phyloP scores from a whole-genome alignment of 1,140 invertebrate species.

The Drosophila sucinea region DNA sequence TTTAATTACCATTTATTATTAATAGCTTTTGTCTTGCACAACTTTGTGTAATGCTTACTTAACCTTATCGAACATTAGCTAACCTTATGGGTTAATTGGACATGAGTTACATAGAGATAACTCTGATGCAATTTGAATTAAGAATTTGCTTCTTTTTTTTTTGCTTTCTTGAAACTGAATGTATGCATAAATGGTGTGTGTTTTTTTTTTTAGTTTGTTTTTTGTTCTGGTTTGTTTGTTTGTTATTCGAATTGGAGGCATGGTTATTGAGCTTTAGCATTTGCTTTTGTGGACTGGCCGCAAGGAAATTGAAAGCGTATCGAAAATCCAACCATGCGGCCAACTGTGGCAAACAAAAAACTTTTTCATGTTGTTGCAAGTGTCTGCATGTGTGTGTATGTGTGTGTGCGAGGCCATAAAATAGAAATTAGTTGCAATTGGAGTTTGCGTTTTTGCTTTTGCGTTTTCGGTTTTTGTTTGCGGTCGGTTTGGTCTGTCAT shows the following conservation, averaged over 20 bases:
- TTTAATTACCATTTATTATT: no score
- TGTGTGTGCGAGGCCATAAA: slow-evolving; percentile 57
- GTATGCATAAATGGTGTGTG: slow-evolving; percentile 29
- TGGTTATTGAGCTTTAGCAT: slow-evolving; percentile 48
- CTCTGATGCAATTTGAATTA: slow-evolving; percentile 4
- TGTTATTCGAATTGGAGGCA: slow-evolving; percentile 28
- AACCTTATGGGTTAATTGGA: background rate
- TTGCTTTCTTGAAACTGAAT: slow-evolving; percentile 2
- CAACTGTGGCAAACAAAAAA: slow-evolving; percentile 71
- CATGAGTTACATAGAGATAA: background rate
- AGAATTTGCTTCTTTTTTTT: slow-evolving; percentile 5
- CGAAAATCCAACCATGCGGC: slow-evolving; percentile 66
- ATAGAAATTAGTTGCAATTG: slow-evolving; percentile 81
- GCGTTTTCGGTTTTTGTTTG: slow-evolving; percentile 70
- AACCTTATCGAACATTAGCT: background rate
- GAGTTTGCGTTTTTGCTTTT: slow-evolving; percentile 75
- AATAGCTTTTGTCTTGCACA: background rate
- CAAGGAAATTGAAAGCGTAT: slow-evolving; percentile 78
- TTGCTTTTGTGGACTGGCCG: slow-evolving; percentile 42
- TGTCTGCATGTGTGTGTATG: slow-evolving; percentile 21
- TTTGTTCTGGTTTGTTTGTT: slow-evolving; percentile 31
- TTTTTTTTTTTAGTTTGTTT: slow-evolving; percentile 22
- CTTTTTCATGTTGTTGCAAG: slow-evolving; percentile 31
- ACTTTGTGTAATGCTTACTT: background rate
- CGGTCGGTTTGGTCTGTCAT: slow-evolving; percentile 65